These are phyloP conservation scores for Fistularia tabacaria DNA, from an alignment of 2,797 vertebrate species.

Conservation along the genomic window DNA sequence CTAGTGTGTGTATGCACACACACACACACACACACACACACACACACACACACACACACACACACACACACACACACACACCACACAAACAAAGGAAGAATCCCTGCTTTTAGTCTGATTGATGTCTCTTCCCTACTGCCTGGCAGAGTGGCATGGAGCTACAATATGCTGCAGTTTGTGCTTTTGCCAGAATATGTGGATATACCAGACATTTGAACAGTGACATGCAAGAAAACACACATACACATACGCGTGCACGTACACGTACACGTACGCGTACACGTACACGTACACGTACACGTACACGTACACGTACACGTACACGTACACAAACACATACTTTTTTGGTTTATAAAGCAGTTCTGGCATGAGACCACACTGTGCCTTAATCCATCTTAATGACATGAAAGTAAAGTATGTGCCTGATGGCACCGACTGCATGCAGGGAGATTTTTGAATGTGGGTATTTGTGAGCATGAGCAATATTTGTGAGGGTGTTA, in stretches of 20 bases:
- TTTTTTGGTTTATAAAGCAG: constrained; percentile 43
- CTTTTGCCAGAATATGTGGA: constrained; percentile 9
- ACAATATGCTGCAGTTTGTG: constrained; percentile 39
- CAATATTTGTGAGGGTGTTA: constrained; percentile 58
- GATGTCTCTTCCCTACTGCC: constrained; percentile 50
- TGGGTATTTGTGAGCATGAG: constrained; percentile 30
- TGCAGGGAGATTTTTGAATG: constrained; percentile 29
- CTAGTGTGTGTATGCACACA: constrained; percentile 7
- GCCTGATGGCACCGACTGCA: constrained; percentile 35
- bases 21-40: not conserved
- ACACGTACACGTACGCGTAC: not conserved
- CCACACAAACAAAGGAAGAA: constrained; percentile 11
- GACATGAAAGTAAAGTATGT: constrained; percentile 52
- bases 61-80: too few species aligned
- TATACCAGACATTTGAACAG: constrained; percentile 3
- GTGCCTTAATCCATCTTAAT: constrained; percentile 66
- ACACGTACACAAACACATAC: not conserved
- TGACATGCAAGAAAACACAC: too few species aligned
- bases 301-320: not conserved
- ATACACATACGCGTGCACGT: not conserved
- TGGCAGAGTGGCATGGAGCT: constrained; percentile 35
- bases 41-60: constrained; percentile 8
- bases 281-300: not conserved
- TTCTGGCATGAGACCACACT: constrained; percentile 37
- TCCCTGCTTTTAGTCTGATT: constrained; percentile 53